Evolutionary conservation across 2,888 invertebrate species (phyloP), one percentile per base, ranked within the genome.

Genomic region (Mamestra brassicae): DNA sequence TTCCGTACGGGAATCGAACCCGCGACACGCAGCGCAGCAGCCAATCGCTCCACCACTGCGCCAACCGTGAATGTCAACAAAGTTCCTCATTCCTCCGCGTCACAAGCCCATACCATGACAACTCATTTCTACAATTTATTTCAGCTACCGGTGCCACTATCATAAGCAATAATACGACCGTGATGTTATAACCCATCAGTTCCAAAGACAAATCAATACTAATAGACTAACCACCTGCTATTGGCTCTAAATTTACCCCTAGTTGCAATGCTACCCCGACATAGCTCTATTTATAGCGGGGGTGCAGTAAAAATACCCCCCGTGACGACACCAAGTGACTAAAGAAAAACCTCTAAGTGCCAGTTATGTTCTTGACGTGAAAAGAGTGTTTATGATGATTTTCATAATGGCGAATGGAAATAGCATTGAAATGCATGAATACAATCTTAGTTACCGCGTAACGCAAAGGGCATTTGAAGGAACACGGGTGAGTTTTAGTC

Each of bases 251-350:
- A 34, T 7, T 73, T 52, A 55, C 75, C 58, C 62, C 71, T n/a
- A 62, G 72, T 60, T 83, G 73, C 76, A 80, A 74, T 67, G 47
- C 55, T n/a, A 76, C 71, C 71, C 83, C 66, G 66, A 5, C 60
- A 58, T 34, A 42, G 6, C 62, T 58, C 71, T 83, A 83, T 83
- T 83, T 83, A 74, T 83, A 83, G 69, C 1, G 8, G 45, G 26
- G 50, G 58, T 68, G 71, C 71, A 76, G 60, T 83, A 70, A 74
- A 76, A 76, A 79, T 81, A 79, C 63, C 62, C 66, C 52, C 50
- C 7, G 65, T 69, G 50, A 26, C 7, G 62, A 54, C 42, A 64
- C 64, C 42, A 64, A 61, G 75, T 72, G 74, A 52, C 78, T 50
- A n/a, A 17, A 60, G 66, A 52, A 77, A 67, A 76, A 10, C 54